A percentile compares a stretch with the other conserved stretches of the same genome.
phyloP scores from a whole-genome alignment of 2,888 invertebrate species.

The Lasiommata megera region DNA sequence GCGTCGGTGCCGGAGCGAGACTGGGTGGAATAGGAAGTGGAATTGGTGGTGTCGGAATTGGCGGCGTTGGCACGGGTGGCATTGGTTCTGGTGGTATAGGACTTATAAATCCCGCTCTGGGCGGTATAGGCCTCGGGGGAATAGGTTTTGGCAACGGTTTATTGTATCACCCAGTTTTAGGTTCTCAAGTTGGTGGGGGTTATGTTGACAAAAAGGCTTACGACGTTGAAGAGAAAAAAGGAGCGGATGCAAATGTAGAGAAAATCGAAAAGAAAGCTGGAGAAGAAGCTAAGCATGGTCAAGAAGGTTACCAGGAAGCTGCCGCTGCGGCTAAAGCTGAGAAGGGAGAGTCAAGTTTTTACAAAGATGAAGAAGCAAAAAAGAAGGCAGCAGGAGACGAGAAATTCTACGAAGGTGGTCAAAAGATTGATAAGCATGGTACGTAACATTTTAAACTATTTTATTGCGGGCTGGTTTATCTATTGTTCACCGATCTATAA shows the following conservation, averaged over 20 bases:
- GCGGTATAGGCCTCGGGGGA: conserved; percentile 53
- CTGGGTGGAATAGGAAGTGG: conserved; percentile 34
- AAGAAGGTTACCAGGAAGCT: conserved; percentile 80
- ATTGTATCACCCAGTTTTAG: conserved; percentile 64
- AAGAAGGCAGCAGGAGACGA: conserved; percentile 82
- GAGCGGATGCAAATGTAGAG: conserved; percentile 77
- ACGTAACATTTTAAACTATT: conserved; percentile 25
- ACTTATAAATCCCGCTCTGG: conserved; percentile 53
- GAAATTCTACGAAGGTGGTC: conserved; percentile 80
- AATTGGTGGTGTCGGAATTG: conserved; percentile 34
- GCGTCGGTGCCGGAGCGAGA: conserved; percentile 41
- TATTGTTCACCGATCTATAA: no score
- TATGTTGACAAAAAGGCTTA: conserved; percentile 80
- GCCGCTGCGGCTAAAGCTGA: conserved; percentile 79
- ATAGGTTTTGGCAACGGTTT: conserved; percentile 51
- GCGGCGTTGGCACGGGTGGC: conserved; percentile 42
- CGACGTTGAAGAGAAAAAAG: conserved; percentile 80
- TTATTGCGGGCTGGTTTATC: not conserved
- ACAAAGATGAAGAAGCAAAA: conserved; percentile 79
- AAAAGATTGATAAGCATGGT: conserved; percentile 82
- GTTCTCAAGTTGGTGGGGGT: conserved; percentile 67
- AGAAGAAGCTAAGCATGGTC: conserved; percentile 78
- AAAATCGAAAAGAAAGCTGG: conserved; percentile 79
- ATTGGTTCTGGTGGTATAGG: conserved; percentile 49
- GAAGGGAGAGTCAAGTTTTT: conserved; percentile 74